Conservation (phyloP, 2,113 vertebrate genomes). For the Paracanthobrama guichenoti region DNA sequence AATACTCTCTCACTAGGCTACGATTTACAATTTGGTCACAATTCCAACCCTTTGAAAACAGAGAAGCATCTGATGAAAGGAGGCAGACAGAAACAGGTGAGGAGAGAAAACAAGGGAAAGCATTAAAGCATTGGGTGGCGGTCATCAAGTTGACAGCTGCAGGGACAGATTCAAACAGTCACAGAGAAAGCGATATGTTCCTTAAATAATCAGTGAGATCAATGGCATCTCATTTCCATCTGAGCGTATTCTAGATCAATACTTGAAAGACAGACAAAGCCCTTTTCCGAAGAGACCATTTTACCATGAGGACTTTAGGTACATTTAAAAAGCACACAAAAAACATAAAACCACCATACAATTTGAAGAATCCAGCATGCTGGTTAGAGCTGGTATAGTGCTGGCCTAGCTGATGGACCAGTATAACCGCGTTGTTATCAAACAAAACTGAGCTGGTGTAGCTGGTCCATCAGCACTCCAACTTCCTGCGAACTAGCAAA, state of each 20-base stretch:
- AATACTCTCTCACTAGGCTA: conserved; percentile 24
- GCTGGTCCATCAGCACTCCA: too few relatives aligned
- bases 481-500: too few relatives aligned
- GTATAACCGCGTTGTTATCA: too few relatives aligned
- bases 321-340: background rate
- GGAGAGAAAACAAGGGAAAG: conserved; percentile 14
- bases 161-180: background rate
- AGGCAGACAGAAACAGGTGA: conserved; percentile 24
- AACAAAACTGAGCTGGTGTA: too few relatives aligned
- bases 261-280: background rate
- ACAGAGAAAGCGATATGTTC: background rate
- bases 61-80: conserved; percentile 29
- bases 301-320: background rate
- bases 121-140: background rate
- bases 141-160: background rate
- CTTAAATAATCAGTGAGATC: conserved; percentile 39
- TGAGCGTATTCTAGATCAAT: background rate
- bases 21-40: conserved; percentile 41
- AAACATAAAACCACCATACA: too few relatives aligned
- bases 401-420: too few relatives aligned
- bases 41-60: conserved; percentile 36
- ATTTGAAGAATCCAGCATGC: background rate
- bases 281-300: background rate
- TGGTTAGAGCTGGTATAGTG: too few relatives aligned
- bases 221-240: conserved; percentile 14